Base-by-base conservation (phyloP, 2,113 vertebrate genomes). In the Gopherus flavomarginatus region DNA sequence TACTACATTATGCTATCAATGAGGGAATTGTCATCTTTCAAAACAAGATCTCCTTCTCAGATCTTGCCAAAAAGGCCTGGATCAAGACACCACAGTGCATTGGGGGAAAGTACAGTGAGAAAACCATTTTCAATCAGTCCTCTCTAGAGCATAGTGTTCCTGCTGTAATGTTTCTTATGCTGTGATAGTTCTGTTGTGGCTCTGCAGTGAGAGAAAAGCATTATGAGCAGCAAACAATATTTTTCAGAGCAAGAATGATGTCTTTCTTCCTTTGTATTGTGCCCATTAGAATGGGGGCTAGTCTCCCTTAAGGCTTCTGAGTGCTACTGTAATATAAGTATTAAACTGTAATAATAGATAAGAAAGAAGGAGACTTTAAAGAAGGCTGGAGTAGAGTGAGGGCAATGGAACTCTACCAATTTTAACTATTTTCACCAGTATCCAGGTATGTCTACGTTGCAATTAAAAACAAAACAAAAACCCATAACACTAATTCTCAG, bases 61-160 rank as follows among this genome's bases (percentile, higher is more conserved):
- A 83, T 35, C 83, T 91, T 95, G 52, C 17, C 44, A 87, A 82
- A 91, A 82, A 79, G 21, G 4, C 4, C 65, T 86, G 12, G 93
- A 62, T 86, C 84, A 85, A 86, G 29, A 44, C 24, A 81, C 52
- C 29, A 77, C 2, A 52, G 7, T 56, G n/a, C 27, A 69, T 54
- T 52, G 85, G 31, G 21, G 52, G 52, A 95, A 87, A 87, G 75
- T 13, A 79, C 5, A 84, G 10, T n/a, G 38, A 83, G 54, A 57
- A 83, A 83, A 57, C 11, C 21, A 44, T 94, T 87, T 94, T 62
- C n/a, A 82, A 13, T 77, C 57, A 81, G 1, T 85, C 11, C 9
- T 81, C 19, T 87, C 65, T 4, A 59, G 72, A 78, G 14, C 3
- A 49, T 91, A n/a, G 26, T 31, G 27, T 75, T 47, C 4, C 5